A percentile compares a stretch with the other conserved stretches of the same genome.
Evolutionary conservation across 2,113 vertebrate genomes (phyloP).

Genomic region (Vidua macroura): DNA sequence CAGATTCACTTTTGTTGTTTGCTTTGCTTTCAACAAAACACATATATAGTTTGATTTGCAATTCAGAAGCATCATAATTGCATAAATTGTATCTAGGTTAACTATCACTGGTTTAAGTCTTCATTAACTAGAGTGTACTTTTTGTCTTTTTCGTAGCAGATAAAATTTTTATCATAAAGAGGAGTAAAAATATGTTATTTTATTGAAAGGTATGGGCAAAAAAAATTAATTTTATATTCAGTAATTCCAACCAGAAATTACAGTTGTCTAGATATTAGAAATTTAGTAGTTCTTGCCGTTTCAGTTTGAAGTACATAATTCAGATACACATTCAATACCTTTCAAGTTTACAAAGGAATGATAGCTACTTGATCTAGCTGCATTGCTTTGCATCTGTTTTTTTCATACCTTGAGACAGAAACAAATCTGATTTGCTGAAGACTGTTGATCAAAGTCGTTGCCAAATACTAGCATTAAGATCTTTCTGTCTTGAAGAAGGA

Average conservation of each 20-base stretch:
- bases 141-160: neutral
- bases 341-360: neutral
- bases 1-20: neutral
- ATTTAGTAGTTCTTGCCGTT: neutral
- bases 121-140: neutral
- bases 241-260: neutral
- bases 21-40: neutral
- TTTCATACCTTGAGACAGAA: neutral
- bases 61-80: neutral
- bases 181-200: neutral
- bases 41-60: neutral
- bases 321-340: neutral
- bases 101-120: neutral
- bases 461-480: neutral
- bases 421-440: neutral
- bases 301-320: neutral
- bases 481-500: neutral
- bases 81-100: neutral
- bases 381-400: neutral
- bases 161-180: neutral
- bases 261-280: neutral
- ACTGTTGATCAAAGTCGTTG: neutral
- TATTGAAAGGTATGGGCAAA: neutral
- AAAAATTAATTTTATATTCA: neutral
- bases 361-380: neutral